Percentiles rank a stretch among this genome's conserved stretches.
Conservation (phyloP, 2,888 invertebrate species). For the Ellobium chinense region DNA sequence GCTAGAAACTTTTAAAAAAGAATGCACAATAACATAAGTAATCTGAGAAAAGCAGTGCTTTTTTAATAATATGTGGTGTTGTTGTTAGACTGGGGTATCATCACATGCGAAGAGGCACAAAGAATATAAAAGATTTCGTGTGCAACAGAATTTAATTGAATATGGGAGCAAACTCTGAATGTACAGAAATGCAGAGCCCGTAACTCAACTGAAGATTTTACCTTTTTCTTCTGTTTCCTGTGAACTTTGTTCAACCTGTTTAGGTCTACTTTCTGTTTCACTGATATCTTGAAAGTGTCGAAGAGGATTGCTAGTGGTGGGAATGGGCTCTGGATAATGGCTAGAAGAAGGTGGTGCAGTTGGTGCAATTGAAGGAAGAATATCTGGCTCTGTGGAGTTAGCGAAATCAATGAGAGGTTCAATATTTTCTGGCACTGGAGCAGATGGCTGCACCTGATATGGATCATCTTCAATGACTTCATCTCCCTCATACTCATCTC, state of each 20-base stretch:
- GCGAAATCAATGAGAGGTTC: constrained; percentile 45
- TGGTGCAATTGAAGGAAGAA: constrained; percentile 43
- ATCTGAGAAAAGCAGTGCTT: too few relatives aligned
- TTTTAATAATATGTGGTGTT: neutral
- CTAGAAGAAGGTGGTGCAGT: constrained; percentile 51
- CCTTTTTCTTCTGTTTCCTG: constrained; percentile 24
- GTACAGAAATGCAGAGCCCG: neutral
- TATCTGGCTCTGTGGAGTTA: constrained; percentile 33
- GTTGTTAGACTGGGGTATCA: neutral
- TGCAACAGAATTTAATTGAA: neutral
- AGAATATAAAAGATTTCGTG: neutral
- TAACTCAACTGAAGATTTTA: constrained; percentile 13
- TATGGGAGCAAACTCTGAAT: neutral
- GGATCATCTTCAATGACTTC: constrained; percentile 12
- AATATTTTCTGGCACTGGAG: constrained; percentile 50
- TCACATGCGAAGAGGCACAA: neutral
- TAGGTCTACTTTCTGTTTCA: constrained; percentile 15
- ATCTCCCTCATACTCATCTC: constrained; percentile 43
- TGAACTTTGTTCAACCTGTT: constrained; percentile 19
- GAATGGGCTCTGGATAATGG: constrained; percentile 36
- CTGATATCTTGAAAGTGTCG: neutral
- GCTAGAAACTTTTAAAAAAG: too few relatives aligned
- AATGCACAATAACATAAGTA: too few relatives aligned
- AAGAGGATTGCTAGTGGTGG: constrained; percentile 32
- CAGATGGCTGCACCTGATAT: constrained; percentile 45